Evolutionary conservation across 2,113 vertebrate species (phyloP).

Genomic region (Dasyornis broadbenti): DNA sequence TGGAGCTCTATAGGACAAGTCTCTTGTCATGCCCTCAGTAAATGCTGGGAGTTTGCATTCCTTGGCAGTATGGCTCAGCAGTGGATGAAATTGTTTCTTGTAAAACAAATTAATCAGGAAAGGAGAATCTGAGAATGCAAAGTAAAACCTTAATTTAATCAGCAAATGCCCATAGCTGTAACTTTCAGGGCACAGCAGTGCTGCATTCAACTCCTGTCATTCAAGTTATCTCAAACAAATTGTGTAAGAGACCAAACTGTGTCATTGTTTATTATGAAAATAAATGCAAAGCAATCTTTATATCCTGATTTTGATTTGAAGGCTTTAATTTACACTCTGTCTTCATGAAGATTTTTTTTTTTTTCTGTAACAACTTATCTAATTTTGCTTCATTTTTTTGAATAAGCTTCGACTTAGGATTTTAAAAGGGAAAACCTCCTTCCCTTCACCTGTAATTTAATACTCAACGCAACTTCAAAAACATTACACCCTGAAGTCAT

Average conservation of each 20-base stretch:
- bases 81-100: background rate
- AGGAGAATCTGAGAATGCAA: background rate
- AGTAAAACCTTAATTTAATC: background rate
- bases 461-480: background rate
- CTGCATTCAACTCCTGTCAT: constrained; percentile 5
- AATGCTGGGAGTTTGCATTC: background rate
- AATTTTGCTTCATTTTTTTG: constrained; percentile 57
- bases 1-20: background rate
- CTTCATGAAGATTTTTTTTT: background rate
- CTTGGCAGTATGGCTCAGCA: background rate
- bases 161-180: background rate
- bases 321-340: constrained; percentile 54
- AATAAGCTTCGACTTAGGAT: constrained; percentile 28
- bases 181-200: background rate
- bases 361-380: constrained; percentile 38
- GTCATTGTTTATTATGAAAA: constrained; percentile 23
- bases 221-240: constrained; percentile 8
- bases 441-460: constrained; percentile 33
- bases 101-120: background rate
- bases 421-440: constrained; percentile 15
- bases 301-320: constrained; percentile 58
- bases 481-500: background rate
- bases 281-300: constrained; percentile 42
- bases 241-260: background rate
- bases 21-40: background rate